Percentiles rank a stretch among this genome's conserved stretches.
Evolutionary conservation across 2,113 vertebrate species (phyloP).

Genomic region (Anthoscopus minutus): DNA sequence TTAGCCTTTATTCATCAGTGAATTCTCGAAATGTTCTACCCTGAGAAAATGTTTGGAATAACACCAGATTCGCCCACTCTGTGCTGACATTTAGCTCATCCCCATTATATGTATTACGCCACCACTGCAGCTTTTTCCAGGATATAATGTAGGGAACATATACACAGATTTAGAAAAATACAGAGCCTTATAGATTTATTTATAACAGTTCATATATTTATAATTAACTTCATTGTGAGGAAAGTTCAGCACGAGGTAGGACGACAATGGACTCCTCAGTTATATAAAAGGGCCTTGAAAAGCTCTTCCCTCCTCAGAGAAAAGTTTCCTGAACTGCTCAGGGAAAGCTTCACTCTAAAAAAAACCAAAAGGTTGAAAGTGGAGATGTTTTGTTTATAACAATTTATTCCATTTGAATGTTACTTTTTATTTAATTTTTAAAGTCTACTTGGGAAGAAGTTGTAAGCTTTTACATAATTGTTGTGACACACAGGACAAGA

Average conservation of each 20-base stretch:
- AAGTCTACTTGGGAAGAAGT: neutral
- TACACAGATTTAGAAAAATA: slow-evolving; percentile 14
- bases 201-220: neutral
- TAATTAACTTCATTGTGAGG: slow-evolving; percentile 5
- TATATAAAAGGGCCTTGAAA: neutral
- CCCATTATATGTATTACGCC: neutral
- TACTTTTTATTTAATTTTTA: neutral
- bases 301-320: neutral
- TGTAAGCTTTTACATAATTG: neutral
- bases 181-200: neutral
- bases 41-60: slow-evolving; percentile 23
- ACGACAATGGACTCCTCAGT: neutral
- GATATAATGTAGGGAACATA: slow-evolving; percentile 9
- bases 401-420: neutral
- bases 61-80: slow-evolving; percentile 41
- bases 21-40: neutral
- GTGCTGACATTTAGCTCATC: slow-evolving; percentile 57
- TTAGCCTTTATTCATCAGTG: neutral
- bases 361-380: neutral
- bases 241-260: neutral
- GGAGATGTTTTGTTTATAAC: neutral
- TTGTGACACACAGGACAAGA: neutral
- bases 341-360: neutral
- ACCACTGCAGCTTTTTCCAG: slow-evolving; percentile 1
- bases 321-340: neutral